These are phyloP conservation scores for Synergus itoensis DNA, from an alignment of 2,888 invertebrate species.

Conservation along the genomic window DNA sequence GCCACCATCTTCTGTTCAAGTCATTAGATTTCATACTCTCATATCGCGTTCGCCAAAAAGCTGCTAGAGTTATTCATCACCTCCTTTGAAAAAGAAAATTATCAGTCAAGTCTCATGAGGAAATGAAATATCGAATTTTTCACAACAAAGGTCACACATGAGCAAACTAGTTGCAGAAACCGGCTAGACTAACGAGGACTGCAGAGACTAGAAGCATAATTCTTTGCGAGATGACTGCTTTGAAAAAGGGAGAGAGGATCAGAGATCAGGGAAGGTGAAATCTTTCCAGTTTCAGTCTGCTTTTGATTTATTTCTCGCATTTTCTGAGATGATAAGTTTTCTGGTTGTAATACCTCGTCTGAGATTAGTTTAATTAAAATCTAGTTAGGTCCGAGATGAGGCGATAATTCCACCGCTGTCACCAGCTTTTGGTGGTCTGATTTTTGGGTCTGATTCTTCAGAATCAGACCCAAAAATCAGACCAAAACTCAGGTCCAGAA, in stretches of 20 bases:
- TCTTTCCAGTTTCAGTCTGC: background rate
- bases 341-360: background rate
- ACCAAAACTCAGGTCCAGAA: background rate
- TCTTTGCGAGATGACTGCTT: slow-evolving; percentile 1
- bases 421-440: no score
- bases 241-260: background rate
- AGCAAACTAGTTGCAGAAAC: slow-evolving; percentile 20
- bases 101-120: background rate
- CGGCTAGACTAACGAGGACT: slow-evolving; percentile 12
- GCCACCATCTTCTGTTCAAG: background rate
- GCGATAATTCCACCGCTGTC: no score
- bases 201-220: slow-evolving; percentile 7
- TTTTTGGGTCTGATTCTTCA: no score
- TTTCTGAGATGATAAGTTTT: background rate
- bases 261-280: slow-evolving; percentile 1
- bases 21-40: background rate
- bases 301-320: slow-evolving; percentile 16
- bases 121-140: background rate
- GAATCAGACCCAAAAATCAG: background rate
- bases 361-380: background rate
- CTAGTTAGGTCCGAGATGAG: background rate
- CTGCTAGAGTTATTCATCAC: background rate
- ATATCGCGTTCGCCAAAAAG: no score
- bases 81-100: background rate
- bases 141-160: background rate